phyloP scores from a whole-genome alignment of 2,113 vertebrate species.

The Osmerus mordax region DNA sequence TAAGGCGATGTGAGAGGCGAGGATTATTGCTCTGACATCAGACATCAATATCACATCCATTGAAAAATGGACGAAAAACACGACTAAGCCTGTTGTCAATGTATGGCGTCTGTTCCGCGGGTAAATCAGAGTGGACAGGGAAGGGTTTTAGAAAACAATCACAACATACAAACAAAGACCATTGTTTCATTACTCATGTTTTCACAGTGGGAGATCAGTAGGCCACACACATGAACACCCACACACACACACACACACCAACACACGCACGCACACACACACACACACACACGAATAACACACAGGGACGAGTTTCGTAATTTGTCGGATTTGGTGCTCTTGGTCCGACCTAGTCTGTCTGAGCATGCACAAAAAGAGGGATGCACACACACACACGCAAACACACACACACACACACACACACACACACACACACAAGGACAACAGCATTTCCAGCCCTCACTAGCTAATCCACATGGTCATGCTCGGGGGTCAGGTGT shows the following conservation, averaged over 20 bases:
- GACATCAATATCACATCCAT: slow-evolving; percentile 15
- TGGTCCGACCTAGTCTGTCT: neutral
- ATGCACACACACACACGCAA: slow-evolving; percentile 8
- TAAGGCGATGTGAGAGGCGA: too few relatives aligned
- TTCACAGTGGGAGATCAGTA: neutral
- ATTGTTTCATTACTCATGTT: neutral
- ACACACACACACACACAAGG: slow-evolving; percentile 14
- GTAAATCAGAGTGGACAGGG: neutral
- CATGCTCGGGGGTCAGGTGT: slow-evolving; percentile 51
- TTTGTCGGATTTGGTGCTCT: slow-evolving; percentile 1
- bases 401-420: slow-evolving; percentile 14
- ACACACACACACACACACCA: neutral
- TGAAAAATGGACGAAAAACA: slow-evolving; percentile 12
- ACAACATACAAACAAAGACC: slow-evolving; percentile 12
- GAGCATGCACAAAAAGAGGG: too few relatives aligned
- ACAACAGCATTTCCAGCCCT: slow-evolving; percentile 23
- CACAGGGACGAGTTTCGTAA: slow-evolving; percentile 5
- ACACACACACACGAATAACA: neutral
- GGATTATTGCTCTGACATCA: slow-evolving; percentile 10
- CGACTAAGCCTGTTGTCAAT: slow-evolving; percentile 1
- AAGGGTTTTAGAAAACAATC: neutral
- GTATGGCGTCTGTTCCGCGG: neutral
- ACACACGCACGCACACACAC: neutral
- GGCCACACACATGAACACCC: neutral
- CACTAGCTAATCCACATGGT: slow-evolving; percentile 49